Evolutionary conservation across 2,113 vertebrate species (phyloP).

Genomic region (Platycercus adscitus): DNA sequence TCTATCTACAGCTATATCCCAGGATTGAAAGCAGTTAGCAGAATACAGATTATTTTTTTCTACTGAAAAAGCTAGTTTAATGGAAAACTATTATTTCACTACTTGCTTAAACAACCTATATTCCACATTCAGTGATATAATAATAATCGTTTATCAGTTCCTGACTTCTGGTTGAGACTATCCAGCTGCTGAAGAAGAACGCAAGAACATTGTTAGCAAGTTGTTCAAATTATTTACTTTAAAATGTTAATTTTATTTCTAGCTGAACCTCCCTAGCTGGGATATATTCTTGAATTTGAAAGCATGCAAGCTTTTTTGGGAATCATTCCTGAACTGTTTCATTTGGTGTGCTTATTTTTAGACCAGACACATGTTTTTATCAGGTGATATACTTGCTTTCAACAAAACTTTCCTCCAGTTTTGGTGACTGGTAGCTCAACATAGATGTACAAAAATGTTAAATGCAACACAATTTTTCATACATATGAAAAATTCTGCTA

Average conservation of each 20-base stretch:
- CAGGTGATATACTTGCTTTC: background rate
- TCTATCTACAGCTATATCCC: background rate
- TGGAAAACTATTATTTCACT: background rate
- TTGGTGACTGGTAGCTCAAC: background rate
- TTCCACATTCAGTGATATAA: background rate
- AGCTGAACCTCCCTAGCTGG: background rate
- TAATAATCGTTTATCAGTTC: background rate
- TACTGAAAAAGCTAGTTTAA: background rate
- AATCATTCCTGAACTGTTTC: background rate
- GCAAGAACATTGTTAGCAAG: background rate
- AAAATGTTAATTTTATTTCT: background rate
- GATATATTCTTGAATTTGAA: background rate
- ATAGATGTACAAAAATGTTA: background rate
- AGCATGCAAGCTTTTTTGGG: rapidly evolving
- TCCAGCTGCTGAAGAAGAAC: background rate
- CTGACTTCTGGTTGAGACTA: background rate
- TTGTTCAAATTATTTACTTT: background rate
- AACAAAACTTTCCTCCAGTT: background rate
- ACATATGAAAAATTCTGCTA: background rate
- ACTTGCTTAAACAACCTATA: background rate
- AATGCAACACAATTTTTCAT: background rate
- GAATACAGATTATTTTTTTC: background rate
- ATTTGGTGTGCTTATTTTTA: background rate
- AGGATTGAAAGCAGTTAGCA: background rate
- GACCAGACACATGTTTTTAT: background rate